phyloP scores from a whole-genome alignment of 2,797 vertebrate genomes.

The Cuniculus paca region DNA sequence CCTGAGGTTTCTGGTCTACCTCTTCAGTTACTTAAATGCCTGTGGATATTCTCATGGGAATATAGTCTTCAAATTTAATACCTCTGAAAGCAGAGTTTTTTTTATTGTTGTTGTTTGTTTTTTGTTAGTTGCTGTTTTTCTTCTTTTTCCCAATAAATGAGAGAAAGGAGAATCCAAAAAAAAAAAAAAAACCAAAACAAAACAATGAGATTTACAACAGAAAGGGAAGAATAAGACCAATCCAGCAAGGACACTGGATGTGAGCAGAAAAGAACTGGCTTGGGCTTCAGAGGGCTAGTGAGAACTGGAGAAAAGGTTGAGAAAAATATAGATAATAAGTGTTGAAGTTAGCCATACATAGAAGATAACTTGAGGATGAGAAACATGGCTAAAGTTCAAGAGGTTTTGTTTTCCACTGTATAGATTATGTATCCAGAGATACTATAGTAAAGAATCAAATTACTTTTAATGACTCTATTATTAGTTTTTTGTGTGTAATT shows the following conservation, averaged over 20 bases:
- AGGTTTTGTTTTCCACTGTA: not conserved
- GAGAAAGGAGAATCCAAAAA: not conserved
- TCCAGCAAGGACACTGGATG: not conserved
- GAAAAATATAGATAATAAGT: not conserved
- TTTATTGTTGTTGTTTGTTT: too few relatives aligned
- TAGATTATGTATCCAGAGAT: not conserved
- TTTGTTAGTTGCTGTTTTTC: not conserved
- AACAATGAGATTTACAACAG: constrained; percentile 12
- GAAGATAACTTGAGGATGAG: not conserved
- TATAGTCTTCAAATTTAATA: constrained; percentile 3
- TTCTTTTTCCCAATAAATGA: not conserved
- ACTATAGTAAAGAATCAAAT: not conserved
- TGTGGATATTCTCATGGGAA: constrained; percentile 23
- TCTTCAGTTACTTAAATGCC: not conserved
- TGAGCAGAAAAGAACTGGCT: constrained; percentile 41
- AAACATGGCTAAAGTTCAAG: not conserved
- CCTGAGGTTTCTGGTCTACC: not conserved
- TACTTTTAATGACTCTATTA: not conserved
- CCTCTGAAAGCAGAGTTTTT: too few relatives aligned
- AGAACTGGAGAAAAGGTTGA: not conserved
- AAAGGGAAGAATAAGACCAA: not conserved
- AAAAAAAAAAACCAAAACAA: not conserved
- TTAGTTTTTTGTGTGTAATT: not conserved
- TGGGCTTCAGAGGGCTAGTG: not conserved
- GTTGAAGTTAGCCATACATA: not conserved